phyloP scores from a whole-genome alignment of 2,113 vertebrate species.

The Copsychus sechellarum region DNA sequence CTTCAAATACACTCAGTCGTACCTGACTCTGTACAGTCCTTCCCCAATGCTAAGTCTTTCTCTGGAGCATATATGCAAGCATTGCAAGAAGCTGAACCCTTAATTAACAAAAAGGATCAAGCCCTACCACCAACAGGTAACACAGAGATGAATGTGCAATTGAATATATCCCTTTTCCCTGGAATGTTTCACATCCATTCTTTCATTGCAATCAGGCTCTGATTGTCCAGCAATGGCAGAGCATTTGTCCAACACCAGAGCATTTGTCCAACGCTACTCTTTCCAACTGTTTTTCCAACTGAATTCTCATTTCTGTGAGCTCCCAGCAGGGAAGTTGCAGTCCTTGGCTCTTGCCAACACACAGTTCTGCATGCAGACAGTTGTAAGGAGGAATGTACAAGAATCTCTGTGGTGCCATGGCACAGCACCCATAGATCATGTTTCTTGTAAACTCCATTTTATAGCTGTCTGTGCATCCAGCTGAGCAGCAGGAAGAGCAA shows the following conservation, averaged over 20 bases:
- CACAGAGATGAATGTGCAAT: neutral
- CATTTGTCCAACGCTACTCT: neutral
- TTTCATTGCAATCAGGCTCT: neutral
- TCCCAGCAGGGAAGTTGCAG: neutral
- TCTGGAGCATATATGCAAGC: neutral
- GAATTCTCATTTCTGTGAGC: neutral
- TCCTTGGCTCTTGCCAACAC: neutral
- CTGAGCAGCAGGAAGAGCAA: slow-evolving; percentile 8
- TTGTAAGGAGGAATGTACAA: neutral
- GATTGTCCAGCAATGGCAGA: neutral
- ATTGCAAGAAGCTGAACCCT: neutral
- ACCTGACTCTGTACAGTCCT: neutral
- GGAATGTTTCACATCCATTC: neutral
- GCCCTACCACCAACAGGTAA: neutral
- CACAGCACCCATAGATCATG: neutral
- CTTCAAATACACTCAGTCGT: neutral
- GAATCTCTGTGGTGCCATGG: neutral
- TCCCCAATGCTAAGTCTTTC: neutral
- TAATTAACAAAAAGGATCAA: neutral
- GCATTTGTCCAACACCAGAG: neutral
- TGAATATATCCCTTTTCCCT: neutral
- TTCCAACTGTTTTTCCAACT: neutral
- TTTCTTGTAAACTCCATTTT: slow-evolving; percentile 20
- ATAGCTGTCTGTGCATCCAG: slow-evolving; percentile 19
- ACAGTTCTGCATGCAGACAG: neutral